Percentiles rank a stretch among this genome's conserved stretches.
These are phyloP conservation scores for Atlantisia rogersi DNA, from an alignment of 2,113 vertebrate species.

Conservation along the genomic window DNA sequence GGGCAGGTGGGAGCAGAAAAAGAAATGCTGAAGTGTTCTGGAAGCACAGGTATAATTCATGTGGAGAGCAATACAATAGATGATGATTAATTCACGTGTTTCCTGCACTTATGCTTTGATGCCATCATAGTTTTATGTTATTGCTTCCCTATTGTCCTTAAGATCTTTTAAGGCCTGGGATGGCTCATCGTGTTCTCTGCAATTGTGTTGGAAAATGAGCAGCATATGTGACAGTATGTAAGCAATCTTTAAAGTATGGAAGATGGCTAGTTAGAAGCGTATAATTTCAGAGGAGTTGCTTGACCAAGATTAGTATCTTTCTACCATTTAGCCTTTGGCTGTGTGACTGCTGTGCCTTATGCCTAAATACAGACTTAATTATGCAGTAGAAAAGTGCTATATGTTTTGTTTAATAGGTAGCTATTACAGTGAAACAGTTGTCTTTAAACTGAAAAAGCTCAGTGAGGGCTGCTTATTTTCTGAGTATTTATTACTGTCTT, in stretches of 20 bases:
- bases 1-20: background rate
- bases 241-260: conserved; percentile 5
- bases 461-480: background rate
- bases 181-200: background rate
- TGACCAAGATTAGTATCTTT: conserved; percentile 46
- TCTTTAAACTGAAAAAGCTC: background rate
- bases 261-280: conserved; percentile 7
- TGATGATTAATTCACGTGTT: background rate
- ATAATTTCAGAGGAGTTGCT: conserved; percentile 50
- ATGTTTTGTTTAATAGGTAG: conserved; percentile 14
- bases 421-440: background rate
- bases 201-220: conserved; percentile 20
- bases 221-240: background rate
- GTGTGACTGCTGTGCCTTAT: background rate
- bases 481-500: background rate
- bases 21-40: background rate
- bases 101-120: background rate
- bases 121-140: background rate
- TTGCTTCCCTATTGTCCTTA: background rate
- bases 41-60: background rate
- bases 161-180: background rate
- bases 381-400: background rate
- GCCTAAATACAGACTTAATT: conserved; percentile 50
- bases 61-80: background rate
- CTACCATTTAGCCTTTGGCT: background rate